Base-by-base conservation (phyloP, 2,888 invertebrate species). In the Catocala nupta region DNA sequence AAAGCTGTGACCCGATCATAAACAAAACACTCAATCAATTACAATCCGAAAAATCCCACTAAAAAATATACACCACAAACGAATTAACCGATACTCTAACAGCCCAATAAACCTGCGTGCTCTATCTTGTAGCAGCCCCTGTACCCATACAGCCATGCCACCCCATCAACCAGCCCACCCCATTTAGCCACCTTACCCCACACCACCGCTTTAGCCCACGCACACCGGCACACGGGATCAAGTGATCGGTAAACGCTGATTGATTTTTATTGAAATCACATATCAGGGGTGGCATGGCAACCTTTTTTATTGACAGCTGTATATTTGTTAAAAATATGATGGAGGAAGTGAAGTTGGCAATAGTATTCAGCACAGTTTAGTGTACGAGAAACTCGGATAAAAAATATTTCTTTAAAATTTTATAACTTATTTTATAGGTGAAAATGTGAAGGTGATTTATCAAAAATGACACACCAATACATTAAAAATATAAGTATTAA, bases 201-300 rank as follows among this genome's bases (percentile, higher is more conserved):
- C 55, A 60, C 5, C 53, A 5, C 25, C 10, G 52, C 48, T 25
- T 49, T 33, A 34, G 36, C 51, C 64, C 71, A 72, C 76, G 71
- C 84, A 82, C 84, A 84, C 84, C 65, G 66, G 60, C 58, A 72
- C 67, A 76, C 55, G 59, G 82, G 84, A 84, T 84, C 84, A 83
- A 81, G 83, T 85, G 86, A 85, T 86, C 86, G 82, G 80, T 82
- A 80, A 82, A 81, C 81, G 87, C 84, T 90, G 91, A 91, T 91
- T 91, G 91, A 91, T 91, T 91, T 91, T 91, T 90, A 91, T 91
- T 90, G 89, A 87, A 79, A 81, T 79, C 80, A 79, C 80, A 80
- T 78, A 77, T 80, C 81, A 91, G 87, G 91, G 91, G 69, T 90
- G 87, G 39, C 75, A 62, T 59, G 11, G 34, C 36, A 44, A 16